Conservation (phyloP, 2,888 invertebrate species). For the Entomobrya proxima region DNA sequence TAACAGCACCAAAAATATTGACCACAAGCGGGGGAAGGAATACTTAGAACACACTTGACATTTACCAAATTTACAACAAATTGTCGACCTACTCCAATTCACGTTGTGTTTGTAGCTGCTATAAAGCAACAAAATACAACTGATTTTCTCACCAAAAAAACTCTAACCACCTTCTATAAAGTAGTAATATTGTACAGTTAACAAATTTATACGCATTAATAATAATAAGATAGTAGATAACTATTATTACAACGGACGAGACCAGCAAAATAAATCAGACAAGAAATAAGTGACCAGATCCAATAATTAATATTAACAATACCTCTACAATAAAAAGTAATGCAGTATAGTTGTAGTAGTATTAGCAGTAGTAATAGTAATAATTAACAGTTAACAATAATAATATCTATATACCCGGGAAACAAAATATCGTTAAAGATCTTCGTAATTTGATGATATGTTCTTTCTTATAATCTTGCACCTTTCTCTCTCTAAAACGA, state of each 20-base stretch:
- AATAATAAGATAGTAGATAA: not conserved
- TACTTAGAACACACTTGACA: conserved; percentile 36
- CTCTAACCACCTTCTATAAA: not conserved
- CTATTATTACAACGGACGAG: conserved; percentile 45
- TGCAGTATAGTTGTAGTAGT: too few species aligned
- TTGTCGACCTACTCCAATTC: not conserved
- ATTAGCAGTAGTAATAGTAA: not conserved
- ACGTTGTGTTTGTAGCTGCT: not conserved
- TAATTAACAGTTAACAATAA: not conserved
- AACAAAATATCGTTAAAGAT: too few species aligned
- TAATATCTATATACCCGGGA: too few species aligned
- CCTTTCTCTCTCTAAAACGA: too few species aligned
- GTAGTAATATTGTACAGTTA: not conserved
- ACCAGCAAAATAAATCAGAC: conserved; percentile 41
- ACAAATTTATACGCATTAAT: conserved; percentile 18
- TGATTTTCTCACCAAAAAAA: too few species aligned
- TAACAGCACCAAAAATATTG: conserved; percentile 39
- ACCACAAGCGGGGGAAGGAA: conserved; percentile 39
- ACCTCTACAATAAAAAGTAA: not conserved
- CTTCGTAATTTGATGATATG: too few species aligned
- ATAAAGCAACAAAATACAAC: not conserved
- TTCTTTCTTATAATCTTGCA: too few species aligned
- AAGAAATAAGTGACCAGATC: conserved; percentile 46
- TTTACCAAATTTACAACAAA: not conserved
- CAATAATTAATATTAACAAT: conserved; percentile 5